Percentiles rank a stretch among this genome's conserved stretches.
These are phyloP conservation scores for Clarias magur DNA, from an alignment of 2,113 vertebrate genomes.

Conservation along the genomic window DNA sequence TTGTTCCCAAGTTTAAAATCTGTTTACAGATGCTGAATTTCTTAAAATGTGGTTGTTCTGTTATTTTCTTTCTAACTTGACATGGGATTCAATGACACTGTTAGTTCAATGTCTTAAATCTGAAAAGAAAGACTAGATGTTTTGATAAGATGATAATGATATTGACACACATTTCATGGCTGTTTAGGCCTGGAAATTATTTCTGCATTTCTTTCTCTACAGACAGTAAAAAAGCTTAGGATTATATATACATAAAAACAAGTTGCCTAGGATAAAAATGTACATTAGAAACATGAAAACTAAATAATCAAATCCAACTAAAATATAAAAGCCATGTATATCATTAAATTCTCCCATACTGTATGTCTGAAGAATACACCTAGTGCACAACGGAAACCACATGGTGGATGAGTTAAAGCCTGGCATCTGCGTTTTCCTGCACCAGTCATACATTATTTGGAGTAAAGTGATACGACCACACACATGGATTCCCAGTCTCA, in stretches of 20 bases:
- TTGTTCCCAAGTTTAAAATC: slow-evolving; percentile 36
- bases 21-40: not conserved
- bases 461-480: slow-evolving; percentile 43
- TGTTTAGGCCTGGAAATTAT: not conserved
- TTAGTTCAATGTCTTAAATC: not conserved
- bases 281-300: not conserved
- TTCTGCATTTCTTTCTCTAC: not conserved
- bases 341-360: not conserved
- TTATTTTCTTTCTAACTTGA: slow-evolving; percentile 1
- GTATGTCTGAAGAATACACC: not conserved
- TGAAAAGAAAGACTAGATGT: not conserved
- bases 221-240: not conserved
- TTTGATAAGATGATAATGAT: not conserved
- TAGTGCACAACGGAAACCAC: slow-evolving; percentile 12
- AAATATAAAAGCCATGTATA: not conserved
- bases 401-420: slow-evolving; percentile 13
- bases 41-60: slow-evolving; percentile 3
- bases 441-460: not conserved
- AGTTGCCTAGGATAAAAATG: not conserved
- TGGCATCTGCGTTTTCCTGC: not conserved
- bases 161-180: not conserved
- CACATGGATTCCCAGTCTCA: slow-evolving; percentile 3
- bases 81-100: not conserved
- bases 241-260: not conserved
- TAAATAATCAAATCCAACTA: not conserved